Conservation (phyloP, 1,140 invertebrate genomes). For the Phocides pigmalion region DNA sequence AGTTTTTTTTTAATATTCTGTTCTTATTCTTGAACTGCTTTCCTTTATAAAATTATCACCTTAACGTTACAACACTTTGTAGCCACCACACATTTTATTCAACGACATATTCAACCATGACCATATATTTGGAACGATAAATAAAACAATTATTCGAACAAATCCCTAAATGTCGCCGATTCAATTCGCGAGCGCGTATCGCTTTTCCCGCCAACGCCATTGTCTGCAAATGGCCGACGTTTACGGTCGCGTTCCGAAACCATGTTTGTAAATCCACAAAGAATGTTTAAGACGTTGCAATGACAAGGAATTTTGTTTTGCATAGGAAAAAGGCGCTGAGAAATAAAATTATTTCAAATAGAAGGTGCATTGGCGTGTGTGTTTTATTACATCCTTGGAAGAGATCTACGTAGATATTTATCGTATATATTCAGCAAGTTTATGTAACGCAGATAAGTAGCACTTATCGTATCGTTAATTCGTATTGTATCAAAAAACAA, state of each 20-base stretch:
- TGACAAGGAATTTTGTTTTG: slow-evolving; percentile 71
- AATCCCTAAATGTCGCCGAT: slow-evolving; percentile 60
- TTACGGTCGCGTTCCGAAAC: slow-evolving; percentile 70
- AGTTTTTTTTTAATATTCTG: too few species aligned
- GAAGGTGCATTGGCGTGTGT: slow-evolving; percentile 29
- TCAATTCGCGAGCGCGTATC: slow-evolving; percentile 51
- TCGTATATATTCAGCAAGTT: too few species aligned
- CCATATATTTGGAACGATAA: slow-evolving; percentile 39
- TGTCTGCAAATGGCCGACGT: slow-evolving; percentile 78
- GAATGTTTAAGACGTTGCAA: slow-evolving; percentile 68
- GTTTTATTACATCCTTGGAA: slow-evolving; percentile 30
- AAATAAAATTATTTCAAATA: slow-evolving; percentile 45
- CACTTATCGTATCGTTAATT: too few species aligned
- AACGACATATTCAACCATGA: slow-evolving; percentile 29
- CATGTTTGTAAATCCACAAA: slow-evolving; percentile 72
- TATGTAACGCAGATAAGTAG: not conserved
- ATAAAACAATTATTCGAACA: slow-evolving; percentile 64
- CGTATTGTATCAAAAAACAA: too few species aligned
- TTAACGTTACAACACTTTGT: slow-evolving; percentile 1
- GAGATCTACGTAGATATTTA: slow-evolving; percentile 8
- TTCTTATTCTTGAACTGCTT: too few species aligned
- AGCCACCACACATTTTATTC: slow-evolving; percentile 20
- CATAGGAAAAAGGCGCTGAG: slow-evolving; percentile 56
- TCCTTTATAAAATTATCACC: slow-evolving; percentile 6
- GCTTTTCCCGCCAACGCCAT: slow-evolving; percentile 70